A percentile compares a stretch with the other conserved stretches of the same genome.
Evolutionary conservation across 1,140 invertebrate genomes (phyloP).

Genomic region (Hyles euphorbiae): DNA sequence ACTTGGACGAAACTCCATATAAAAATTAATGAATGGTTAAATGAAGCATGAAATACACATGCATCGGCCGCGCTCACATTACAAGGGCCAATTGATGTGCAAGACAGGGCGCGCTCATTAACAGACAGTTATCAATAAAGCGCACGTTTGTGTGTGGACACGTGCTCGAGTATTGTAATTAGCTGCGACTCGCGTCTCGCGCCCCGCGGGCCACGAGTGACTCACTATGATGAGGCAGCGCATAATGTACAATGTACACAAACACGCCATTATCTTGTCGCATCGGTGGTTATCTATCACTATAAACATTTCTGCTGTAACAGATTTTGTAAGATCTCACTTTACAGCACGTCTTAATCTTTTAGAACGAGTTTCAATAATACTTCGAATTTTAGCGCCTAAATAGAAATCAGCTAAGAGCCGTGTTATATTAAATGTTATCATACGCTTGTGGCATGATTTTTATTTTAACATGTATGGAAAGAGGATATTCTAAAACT

Average conservation of each 20-base stretch:
- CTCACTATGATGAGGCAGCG: conserved; percentile 33
- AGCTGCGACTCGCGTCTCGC: conserved; percentile 3
- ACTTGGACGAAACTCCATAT: too few species aligned
- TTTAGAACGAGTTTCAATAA: too few species aligned
- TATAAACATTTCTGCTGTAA: background rate
- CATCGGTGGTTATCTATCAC: conserved; percentile 7
- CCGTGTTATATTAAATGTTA: too few species aligned
- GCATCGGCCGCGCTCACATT: background rate
- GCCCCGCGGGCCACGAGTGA: conserved; percentile 22
- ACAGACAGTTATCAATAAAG: conserved; percentile 28
- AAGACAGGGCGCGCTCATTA: conserved; percentile 15
- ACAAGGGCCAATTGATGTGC: background rate
- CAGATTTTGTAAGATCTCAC: too few species aligned
- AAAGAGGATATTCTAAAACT: too few species aligned
- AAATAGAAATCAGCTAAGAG: too few species aligned
- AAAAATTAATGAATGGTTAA: too few species aligned
- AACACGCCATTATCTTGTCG: conserved; percentile 21
- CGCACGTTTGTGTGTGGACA: conserved; percentile 33
- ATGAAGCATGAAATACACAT: too few species aligned
- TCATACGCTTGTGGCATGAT: too few species aligned
- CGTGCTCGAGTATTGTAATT: conserved; percentile 41
- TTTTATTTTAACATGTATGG: too few species aligned
- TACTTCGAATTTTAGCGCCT: too few species aligned
- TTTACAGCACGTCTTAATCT: too few species aligned
- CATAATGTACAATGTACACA: conserved; percentile 21